phyloP scores from a whole-genome alignment of 1,140 invertebrate genomes.

The Drosophila subpulchrella region DNA sequence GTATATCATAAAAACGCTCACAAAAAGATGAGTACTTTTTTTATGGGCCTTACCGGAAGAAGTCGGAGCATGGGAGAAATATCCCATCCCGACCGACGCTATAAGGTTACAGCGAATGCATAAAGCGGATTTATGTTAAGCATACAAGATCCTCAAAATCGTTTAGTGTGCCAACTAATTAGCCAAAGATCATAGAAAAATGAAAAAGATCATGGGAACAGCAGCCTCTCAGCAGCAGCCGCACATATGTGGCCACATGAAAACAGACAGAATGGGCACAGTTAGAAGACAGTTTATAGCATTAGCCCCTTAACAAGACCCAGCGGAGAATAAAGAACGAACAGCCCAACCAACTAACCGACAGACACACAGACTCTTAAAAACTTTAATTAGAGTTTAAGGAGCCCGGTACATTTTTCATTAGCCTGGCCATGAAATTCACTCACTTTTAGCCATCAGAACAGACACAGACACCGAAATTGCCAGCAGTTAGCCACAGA shows the following conservation, averaged over 20 bases:
- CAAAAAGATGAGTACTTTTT: constrained; percentile 67
- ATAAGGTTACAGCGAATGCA: constrained; percentile 44
- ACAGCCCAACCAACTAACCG: neutral
- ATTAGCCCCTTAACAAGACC: constrained; percentile 39
- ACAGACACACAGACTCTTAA: constrained; percentile 47
- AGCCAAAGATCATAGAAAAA: constrained; percentile 36
- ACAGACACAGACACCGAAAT: constrained; percentile 48
- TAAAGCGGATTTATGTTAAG: constrained; percentile 68
- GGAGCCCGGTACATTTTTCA: constrained; percentile 63
- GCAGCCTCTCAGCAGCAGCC: neutral
- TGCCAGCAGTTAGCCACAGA: constrained; percentile 34
- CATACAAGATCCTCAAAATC: constrained; percentile 64
- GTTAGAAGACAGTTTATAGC: constrained; percentile 61
- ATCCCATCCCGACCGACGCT: neutral
- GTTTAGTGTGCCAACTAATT: constrained; percentile 76
- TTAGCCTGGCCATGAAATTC: constrained; percentile 63
- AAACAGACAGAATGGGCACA: constrained; percentile 77
- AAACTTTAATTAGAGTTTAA: constrained; percentile 80
- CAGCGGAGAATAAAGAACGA: constrained; percentile 26
- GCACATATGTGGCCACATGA: constrained; percentile 9
- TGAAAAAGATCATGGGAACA: constrained; percentile 1
- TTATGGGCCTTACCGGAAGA: constrained; percentile 68
- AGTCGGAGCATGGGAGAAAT: constrained; percentile 19
- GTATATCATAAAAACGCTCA: constrained; percentile 50
- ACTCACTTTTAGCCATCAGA: constrained; percentile 48